These are phyloP conservation scores for Eretmocerus hayati DNA, from an alignment of 2,888 invertebrate genomes.

Conservation along the genomic window DNA sequence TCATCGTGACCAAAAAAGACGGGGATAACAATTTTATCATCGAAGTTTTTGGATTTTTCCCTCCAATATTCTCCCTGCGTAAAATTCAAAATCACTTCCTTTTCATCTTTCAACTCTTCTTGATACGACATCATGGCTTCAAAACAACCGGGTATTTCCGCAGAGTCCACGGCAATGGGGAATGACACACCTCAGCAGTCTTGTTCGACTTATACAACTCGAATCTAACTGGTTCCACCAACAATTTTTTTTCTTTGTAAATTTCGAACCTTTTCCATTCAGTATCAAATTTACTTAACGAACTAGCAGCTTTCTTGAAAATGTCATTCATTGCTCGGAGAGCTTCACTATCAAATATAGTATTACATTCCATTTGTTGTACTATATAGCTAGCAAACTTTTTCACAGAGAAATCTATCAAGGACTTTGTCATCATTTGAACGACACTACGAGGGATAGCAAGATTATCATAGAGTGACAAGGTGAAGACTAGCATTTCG, in stretches of 20 bases:
- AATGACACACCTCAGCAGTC: too few relatives aligned
- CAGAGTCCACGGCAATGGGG: too few relatives aligned
- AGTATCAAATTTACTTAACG: too few relatives aligned
- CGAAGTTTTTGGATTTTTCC: constrained; percentile 5
- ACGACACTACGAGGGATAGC: not conserved
- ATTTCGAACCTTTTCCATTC: too few relatives aligned
- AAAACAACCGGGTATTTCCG: constrained; percentile 9
- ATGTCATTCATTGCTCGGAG: too few relatives aligned
- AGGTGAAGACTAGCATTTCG: not conserved
- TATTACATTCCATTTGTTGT: too few relatives aligned
- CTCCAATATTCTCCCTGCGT: constrained; percentile 16
- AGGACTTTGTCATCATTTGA: not conserved
- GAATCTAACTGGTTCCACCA: too few relatives aligned
- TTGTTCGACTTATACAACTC: too few relatives aligned
- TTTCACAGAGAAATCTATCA: not conserved
- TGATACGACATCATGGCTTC: constrained; percentile 8
- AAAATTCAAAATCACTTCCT: constrained; percentile 12
- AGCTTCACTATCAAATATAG: too few relatives aligned
- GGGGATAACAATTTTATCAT: constrained; percentile 17
- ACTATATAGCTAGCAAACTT: too few relatives aligned
- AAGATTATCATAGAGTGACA: not conserved
- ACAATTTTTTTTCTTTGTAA: too few relatives aligned
- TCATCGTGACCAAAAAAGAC: constrained; percentile 22
- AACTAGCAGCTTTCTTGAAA: too few relatives aligned
- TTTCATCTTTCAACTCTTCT: constrained; percentile 5